phyloP scores from a whole-genome alignment of 2,797 vertebrate genomes.

The Avahi laniger region DNA sequence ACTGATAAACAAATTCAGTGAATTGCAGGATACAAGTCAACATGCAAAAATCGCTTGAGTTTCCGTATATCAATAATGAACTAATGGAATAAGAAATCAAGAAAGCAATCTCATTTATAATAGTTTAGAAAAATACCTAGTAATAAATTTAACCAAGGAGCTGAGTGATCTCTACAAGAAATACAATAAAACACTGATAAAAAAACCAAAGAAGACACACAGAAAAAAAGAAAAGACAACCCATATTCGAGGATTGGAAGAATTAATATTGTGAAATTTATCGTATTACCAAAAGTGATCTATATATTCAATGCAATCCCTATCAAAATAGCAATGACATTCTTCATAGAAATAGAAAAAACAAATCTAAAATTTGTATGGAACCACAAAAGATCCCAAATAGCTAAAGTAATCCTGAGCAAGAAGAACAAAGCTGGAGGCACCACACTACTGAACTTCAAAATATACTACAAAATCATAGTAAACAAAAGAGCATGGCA shows the following conservation, averaged over 20 bases:
- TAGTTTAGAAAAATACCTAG: neutral
- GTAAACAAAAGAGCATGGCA: neutral
- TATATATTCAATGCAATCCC: neutral
- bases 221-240: neutral
- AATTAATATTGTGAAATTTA: neutral
- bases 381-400: neutral
- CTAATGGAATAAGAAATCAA: neutral
- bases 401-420: neutral
- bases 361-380: neutral
- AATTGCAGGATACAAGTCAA: neutral
- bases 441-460: neutral
- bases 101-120: neutral
- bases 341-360: neutral
- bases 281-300: neutral
- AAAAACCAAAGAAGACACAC: neutral
- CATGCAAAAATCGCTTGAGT: neutral
- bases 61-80: neutral
- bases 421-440: neutral
- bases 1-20: neutral
- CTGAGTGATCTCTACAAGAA: neutral
- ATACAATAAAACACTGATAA: neutral
- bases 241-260: neutral
- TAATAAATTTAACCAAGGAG: neutral
- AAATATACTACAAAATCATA: neutral
- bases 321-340: neutral